phyloP scores from a whole-genome alignment of 1,140 invertebrate genomes.

The Ctenoplectra terminalis region DNA sequence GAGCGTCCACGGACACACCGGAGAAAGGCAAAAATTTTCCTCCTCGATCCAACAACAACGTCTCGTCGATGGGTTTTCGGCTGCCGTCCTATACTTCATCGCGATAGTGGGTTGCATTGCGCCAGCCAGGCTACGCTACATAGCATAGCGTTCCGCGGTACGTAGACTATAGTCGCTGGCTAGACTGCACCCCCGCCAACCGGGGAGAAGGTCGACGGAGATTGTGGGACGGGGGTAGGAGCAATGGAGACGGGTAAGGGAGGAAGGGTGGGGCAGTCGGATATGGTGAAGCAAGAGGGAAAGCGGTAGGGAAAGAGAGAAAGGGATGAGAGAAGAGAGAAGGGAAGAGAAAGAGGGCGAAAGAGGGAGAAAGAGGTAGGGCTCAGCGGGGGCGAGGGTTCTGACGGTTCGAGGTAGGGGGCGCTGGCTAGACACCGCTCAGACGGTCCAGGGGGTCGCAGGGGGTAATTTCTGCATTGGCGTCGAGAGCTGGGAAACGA shows the following conservation, averaged over 20 bases:
- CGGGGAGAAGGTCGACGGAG: constrained; percentile 66
- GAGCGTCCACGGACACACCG: not conserved
- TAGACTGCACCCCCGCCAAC: constrained; percentile 74
- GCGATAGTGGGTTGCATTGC: constrained; percentile 4
- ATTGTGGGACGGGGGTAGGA: constrained; percentile 57
- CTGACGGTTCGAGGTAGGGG: constrained; percentile 71
- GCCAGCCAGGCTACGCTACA: constrained; percentile 25
- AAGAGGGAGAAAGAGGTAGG: constrained; percentile 47
- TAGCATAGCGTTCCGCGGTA: constrained; percentile 52
- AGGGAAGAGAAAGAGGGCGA: constrained; percentile 20
- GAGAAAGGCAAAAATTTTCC: constrained; percentile 41
- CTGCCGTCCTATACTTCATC: constrained; percentile 45
- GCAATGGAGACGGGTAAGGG: constrained; percentile 35
- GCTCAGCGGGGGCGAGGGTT: constrained; percentile 60
- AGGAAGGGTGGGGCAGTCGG: constrained; percentile 52
- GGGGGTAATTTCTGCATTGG: constrained; percentile 75
- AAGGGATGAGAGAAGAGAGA: not conserved
- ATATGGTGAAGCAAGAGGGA: constrained; percentile 31
- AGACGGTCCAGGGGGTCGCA: constrained; percentile 77
- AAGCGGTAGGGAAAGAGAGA: constrained; percentile 4
- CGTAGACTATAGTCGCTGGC: constrained; percentile 69
- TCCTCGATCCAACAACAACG: constrained; percentile 48
- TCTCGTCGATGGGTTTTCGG: constrained; percentile 60
- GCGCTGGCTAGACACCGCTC: constrained; percentile 78
- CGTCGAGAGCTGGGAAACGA: constrained; percentile 65